Percentiles rank a stretch among this genome's conserved stretches.
Conservation (phyloP, 64 coral and sea anemone species). For the Anthopleura sola region DNA sequence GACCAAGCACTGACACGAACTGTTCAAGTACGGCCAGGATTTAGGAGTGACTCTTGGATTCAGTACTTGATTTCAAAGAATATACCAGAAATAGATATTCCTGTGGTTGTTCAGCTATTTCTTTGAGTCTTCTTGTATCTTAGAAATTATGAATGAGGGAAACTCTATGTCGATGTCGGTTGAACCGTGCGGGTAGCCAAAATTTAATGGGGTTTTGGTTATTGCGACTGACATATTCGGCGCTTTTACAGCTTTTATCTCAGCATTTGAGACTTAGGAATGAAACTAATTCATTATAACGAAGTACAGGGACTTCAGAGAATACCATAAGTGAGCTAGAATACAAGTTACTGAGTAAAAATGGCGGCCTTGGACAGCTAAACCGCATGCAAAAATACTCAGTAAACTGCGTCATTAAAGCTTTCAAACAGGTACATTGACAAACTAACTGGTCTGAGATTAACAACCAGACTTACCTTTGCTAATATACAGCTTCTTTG, state of each 20-base stretch:
- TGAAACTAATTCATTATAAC: neutral
- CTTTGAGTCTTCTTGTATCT: neutral
- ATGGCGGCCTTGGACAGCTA: neutral
- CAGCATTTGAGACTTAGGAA: neutral
- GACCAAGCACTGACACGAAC: neutral
- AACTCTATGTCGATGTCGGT: neutral
- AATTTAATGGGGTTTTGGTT: conserved; percentile 19
- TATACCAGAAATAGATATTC: neutral
- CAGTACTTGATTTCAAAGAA: conserved; percentile 7
- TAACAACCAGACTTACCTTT: conserved; percentile 6
- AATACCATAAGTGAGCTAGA: neutral
- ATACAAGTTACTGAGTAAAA: neutral
- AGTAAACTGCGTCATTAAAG: neutral
- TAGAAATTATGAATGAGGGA: neutral
- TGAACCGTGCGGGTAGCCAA: neutral
- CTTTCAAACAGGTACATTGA: neutral
- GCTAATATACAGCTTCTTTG: neutral
- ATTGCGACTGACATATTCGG: neutral
- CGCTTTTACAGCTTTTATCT: neutral
- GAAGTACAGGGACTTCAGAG: neutral
- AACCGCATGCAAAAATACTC: conserved; percentile 28
- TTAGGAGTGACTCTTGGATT: conserved; percentile 12
- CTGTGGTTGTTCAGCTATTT: neutral
- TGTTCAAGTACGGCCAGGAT: neutral
- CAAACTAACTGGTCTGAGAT: neutral